These are phyloP conservation scores for Ophonus ardosiacus DNA, from an alignment of 2,888 invertebrate genomes.

Conservation along the genomic window DNA sequence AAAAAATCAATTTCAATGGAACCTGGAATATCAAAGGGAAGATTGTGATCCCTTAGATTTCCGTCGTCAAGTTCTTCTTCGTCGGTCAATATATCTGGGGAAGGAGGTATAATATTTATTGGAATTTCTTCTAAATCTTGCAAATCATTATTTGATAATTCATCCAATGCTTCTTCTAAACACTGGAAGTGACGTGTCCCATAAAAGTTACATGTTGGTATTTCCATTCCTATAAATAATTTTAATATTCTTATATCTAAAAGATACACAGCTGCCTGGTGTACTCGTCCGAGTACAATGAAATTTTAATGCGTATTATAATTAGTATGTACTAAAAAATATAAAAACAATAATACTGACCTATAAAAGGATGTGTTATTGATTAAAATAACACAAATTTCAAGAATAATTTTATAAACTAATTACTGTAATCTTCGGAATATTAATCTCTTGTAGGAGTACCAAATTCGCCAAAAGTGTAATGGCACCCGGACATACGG, in stretches of 20 bases:
- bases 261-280: slow-evolving; percentile 2
- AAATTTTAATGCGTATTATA: neutral
- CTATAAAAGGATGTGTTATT: neutral
- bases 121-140: neutral
- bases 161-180: slow-evolving; percentile 2
- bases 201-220: neutral
- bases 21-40: too few species aligned
- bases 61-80: too few species aligned
- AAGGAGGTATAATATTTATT: neutral
- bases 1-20: too few species aligned
- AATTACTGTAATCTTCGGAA: neutral
- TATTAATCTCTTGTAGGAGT: neutral
- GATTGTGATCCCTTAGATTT: too few species aligned
- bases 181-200: neutral
- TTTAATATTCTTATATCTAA: neutral
- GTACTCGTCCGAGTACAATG: slow-evolving; percentile 6
- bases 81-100: neutral
- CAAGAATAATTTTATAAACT: slow-evolving; percentile 6
- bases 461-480: neutral
- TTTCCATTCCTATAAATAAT: neutral
- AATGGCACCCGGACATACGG: neutral
- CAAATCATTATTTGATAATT: neutral
- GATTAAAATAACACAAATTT: neutral
- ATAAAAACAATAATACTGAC: neutral
- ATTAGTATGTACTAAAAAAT: too few species aligned